These are phyloP conservation scores for Eucera pruinosa DNA, from an alignment of 2,888 invertebrate species.

Conservation along the genomic window DNA sequence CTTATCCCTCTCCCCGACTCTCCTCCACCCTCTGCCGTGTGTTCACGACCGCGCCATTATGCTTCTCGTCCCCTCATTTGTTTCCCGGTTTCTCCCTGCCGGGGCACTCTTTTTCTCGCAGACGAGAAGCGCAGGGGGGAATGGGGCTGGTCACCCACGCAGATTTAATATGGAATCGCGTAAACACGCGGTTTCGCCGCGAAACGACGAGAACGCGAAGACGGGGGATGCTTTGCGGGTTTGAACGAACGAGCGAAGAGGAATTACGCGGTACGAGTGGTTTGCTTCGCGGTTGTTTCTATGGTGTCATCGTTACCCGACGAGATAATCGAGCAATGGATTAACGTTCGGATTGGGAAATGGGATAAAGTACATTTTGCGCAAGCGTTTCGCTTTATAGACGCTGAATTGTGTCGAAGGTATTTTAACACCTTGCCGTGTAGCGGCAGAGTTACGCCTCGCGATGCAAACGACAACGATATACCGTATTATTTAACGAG, in stretches of 20 bases:
- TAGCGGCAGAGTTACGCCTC: too few species aligned
- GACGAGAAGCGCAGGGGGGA: background rate
- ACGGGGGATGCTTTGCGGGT: background rate
- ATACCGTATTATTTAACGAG: too few species aligned
- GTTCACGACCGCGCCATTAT: conserved; percentile 61
- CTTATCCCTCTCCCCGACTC: conserved; percentile 54
- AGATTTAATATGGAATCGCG: conserved; percentile 55
- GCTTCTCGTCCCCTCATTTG: conserved; percentile 68
- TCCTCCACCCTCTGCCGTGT: conserved; percentile 30
- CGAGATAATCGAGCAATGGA: conserved; percentile 4
- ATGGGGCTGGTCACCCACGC: conserved; percentile 62
- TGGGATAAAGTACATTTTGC: background rate
- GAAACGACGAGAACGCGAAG: conserved; percentile 32
- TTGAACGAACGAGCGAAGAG: conserved; percentile 5
- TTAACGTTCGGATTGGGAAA: background rate
- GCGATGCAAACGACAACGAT: too few species aligned
- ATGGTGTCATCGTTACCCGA: conserved; percentile 10
- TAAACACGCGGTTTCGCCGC: conserved; percentile 50
- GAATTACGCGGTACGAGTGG: background rate
- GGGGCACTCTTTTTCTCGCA: conserved; percentile 57
- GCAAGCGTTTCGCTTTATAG: too few species aligned
- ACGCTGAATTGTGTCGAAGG: too few species aligned
- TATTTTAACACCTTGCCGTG: too few species aligned
- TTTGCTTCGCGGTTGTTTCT: background rate
- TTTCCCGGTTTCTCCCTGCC: conserved; percentile 67